Base-by-base conservation (phyloP, 2,113 vertebrate genomes). In the Boleophthalmus pectinirostris region DNA sequence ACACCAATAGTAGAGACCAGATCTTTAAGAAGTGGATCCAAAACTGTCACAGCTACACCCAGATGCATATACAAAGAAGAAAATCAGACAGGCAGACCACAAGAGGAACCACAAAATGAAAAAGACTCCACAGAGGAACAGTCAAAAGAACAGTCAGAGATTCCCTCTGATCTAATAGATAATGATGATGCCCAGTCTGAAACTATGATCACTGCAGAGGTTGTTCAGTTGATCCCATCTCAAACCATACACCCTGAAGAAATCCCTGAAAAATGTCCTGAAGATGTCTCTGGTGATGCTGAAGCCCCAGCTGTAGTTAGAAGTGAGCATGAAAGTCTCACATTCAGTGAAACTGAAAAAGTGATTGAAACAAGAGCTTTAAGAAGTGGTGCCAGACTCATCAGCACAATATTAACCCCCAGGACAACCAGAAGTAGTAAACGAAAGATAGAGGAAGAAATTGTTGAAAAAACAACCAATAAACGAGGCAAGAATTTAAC, bases 361-460 rank as follows among this genome's bases (percentile, higher is more conserved):
- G 29, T 7, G 21, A 23, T 57, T 60, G 69, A 78, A 66, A 71
- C 25, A 21, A 74, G 56, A 65, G 15, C 43, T 53, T 35, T 82
- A n/a, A 83, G 80, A 57, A 87, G 49, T 66, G 56, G 77, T 69
- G 75, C 74, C 67, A 75, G 25, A 38, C 8, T 6, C 20, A 53
- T 3, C 25, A 33, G 58, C 25, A 33, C 6, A 2, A 5, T 43
- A 38, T 5, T 54, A 24, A 56, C n/a, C 64, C 35, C 20, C 7
- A 79, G 63, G 73, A 79, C 69, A 8, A 84, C 81, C 73, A 80
- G 70, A 61, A 14, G 60, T 10, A 2, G 61, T 0, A 85, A 66
- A 74, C 78, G 64, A 65, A 7, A 57, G 18, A 23, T 5, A 38
- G 57, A 82, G 45, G 43, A 71, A 29, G 61, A 66, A 25, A 35